Conservation (phyloP, 2,797 vertebrate genomes). For the Phrynocephalus forsythii region DNA sequence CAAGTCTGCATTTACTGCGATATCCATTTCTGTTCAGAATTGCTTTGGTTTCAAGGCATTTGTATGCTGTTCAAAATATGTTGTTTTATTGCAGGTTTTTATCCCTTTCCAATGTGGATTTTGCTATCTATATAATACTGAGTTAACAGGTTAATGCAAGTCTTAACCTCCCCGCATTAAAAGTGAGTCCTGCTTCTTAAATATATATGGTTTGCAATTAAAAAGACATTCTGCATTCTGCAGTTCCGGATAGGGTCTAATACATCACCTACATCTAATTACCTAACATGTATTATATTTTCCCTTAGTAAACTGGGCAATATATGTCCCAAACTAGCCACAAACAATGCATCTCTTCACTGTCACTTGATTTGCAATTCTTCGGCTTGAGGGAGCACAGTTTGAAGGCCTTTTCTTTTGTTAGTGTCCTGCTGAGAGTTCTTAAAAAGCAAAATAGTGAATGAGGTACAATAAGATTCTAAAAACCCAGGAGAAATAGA, state of each 20-base stretch:
- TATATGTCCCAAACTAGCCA: constrained; percentile 51
- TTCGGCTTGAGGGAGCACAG: constrained; percentile 57
- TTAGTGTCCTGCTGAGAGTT: constrained; percentile 65
- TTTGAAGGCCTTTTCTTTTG: constrained; percentile 59
- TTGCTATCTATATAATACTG: background rate
- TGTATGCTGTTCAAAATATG: no score
- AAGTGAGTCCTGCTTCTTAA: background rate
- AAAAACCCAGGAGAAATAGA: constrained; percentile 63
- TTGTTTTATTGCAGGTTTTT: background rate
- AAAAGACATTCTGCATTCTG: constrained; percentile 24
- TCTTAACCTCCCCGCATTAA: background rate
- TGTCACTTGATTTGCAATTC: constrained; percentile 65
- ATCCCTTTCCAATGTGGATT: background rate
- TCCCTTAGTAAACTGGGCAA: constrained; percentile 37
- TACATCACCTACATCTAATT: constrained; percentile 39
- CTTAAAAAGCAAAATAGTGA: constrained; percentile 58
- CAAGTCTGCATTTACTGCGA: background rate
- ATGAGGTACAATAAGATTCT: constrained; percentile 56
- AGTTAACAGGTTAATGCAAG: background rate
- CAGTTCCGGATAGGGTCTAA: background rate
- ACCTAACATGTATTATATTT: constrained; percentile 27
- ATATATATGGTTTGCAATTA: background rate
- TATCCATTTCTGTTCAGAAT: background rate
- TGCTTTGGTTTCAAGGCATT: background rate
- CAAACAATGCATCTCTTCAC: constrained; percentile 54